Conservation (phyloP, 2,888 invertebrate species). For the Pimpla rufipes region DNA sequence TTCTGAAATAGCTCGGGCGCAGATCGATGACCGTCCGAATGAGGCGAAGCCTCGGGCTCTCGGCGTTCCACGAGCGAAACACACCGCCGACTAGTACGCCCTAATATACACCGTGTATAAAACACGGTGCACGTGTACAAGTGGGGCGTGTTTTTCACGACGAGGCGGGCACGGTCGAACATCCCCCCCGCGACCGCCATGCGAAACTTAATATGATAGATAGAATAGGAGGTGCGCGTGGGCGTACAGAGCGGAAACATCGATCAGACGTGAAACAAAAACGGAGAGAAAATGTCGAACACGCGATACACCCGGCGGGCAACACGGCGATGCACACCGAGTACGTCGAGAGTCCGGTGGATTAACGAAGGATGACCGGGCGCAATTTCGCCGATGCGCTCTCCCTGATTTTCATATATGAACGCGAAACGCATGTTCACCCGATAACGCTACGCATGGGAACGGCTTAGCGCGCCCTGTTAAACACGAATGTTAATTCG, state of each 20-base stretch:
- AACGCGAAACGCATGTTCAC: neutral
- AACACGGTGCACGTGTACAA: neutral
- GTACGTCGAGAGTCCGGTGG: neutral
- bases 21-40: slow-evolving; percentile 51
- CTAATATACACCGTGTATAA: slow-evolving; percentile 4
- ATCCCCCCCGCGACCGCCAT: slow-evolving; percentile 14
- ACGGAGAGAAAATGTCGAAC: slow-evolving; percentile 1
- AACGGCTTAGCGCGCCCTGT: too few relatives aligned
- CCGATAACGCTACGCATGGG: too few relatives aligned
- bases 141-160: slow-evolving; percentile 7
- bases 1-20: slow-evolving; percentile 35
- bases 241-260: slow-evolving; percentile 25
- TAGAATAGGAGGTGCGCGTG: neutral
- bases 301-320: slow-evolving; percentile 20
- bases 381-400: neutral
- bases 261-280: slow-evolving; percentile 28
- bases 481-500: too few relatives aligned
- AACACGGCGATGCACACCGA: slow-evolving; percentile 25
- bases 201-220: slow-evolving; percentile 34
- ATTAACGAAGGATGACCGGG: slow-evolving; percentile 41
- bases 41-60: slow-evolving; percentile 27
- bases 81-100: neutral
- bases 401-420: neutral
- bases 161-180: neutral
- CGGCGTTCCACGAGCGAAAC: neutral